A percentile compares a stretch with the other conserved stretches of the same genome.
These are phyloP conservation scores for Halcyon smyrnensis DNA, from an alignment of 2,797 vertebrate species.

Conservation along the genomic window DNA sequence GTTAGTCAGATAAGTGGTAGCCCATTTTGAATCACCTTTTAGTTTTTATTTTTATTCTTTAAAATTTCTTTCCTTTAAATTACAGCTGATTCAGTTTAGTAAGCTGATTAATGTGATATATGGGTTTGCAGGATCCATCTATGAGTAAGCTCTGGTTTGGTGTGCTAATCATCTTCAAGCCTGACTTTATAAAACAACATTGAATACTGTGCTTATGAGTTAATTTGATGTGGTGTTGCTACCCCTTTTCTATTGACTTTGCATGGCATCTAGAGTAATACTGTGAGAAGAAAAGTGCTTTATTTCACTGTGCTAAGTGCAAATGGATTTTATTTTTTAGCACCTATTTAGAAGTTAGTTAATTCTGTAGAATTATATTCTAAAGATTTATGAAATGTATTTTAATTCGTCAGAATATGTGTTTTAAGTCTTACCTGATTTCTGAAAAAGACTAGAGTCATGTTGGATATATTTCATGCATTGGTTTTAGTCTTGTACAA, in stretches of 20 bases:
- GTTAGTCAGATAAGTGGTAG: not conserved
- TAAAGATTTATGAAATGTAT: not conserved
- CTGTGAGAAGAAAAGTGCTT: not conserved
- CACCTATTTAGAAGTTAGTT: not conserved
- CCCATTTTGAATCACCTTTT: not conserved
- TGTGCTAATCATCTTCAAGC: not conserved
- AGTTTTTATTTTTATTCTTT: not conserved
- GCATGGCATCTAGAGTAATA: not conserved
- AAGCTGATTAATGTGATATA: not conserved
- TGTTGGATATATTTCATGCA: not conserved
- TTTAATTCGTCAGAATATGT: not conserved
- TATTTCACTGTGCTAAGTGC: not conserved
- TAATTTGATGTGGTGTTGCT: not conserved
- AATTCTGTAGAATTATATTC: not conserved
- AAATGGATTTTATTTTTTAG: not conserved
- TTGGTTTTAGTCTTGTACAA: not conserved
- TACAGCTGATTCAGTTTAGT: not conserved
- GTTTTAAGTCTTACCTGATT: not conserved
- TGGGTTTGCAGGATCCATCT: not conserved
- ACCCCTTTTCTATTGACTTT: not conserved
- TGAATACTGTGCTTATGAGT: not conserved
- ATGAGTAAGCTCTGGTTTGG: not conserved
- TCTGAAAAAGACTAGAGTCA: not conserved
- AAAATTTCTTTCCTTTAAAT: not conserved
- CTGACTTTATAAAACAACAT: not conserved